phyloP scores from a whole-genome alignment of 1,140 invertebrate species.

The Zaprionus capensis region DNA sequence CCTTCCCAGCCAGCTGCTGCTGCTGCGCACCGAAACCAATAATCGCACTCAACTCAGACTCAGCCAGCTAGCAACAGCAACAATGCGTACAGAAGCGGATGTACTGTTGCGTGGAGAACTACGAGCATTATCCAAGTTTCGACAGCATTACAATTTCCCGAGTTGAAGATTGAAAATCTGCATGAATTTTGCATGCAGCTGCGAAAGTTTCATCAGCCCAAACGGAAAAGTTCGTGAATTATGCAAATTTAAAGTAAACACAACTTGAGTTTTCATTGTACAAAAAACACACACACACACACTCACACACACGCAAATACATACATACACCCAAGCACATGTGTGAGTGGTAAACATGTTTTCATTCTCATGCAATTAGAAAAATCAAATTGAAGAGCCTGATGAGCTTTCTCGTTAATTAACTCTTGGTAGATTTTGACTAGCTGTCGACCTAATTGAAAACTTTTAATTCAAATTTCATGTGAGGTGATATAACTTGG shows the following conservation, averaged over 20 bases:
- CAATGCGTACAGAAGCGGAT: neutral
- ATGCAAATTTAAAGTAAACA: conserved; percentile 13
- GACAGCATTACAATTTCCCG: conserved; percentile 1
- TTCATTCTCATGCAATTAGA: neutral
- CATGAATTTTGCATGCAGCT: conserved; percentile 6
- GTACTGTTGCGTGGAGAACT: neutral
- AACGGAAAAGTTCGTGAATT: conserved; percentile 9
- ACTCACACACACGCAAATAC: neutral
- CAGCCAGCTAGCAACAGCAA: neutral
- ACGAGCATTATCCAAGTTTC: conserved; percentile 4
- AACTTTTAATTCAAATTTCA: neutral
- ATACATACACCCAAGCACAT: neutral
- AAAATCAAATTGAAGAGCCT: neutral
- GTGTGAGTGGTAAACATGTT: neutral
- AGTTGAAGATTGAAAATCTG: conserved; percentile 11
- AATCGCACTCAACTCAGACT: conserved; percentile 1
- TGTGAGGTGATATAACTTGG: neutral
- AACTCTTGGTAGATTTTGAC: neutral
- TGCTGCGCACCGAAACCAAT: neutral
- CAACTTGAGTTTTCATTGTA: conserved; percentile 7
- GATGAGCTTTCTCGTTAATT: neutral
- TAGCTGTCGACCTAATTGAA: neutral
- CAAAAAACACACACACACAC: neutral
- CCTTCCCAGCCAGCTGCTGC: neutral
- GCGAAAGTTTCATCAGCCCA: neutral